These are phyloP conservation scores for Ornithoptera alexandrae DNA, from an alignment of 2,888 invertebrate genomes.

Conservation along the genomic window DNA sequence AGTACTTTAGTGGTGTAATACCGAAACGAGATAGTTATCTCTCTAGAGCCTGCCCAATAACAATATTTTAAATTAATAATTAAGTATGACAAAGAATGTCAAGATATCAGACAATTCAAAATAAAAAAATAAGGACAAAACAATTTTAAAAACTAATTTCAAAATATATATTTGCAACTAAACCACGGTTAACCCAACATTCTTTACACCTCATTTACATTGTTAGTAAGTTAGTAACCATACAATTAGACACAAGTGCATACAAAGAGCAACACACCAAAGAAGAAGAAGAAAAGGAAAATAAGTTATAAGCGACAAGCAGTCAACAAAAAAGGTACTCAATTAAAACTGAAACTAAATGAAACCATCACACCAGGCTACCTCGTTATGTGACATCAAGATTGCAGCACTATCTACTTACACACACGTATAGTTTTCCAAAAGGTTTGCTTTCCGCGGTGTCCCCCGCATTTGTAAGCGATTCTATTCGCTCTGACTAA, in stretches of 20 bases:
- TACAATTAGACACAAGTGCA: conserved; percentile 49
- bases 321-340: conserved; percentile 40
- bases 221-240: conserved; percentile 47
- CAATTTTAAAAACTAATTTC: not conserved
- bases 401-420: conserved; percentile 61
- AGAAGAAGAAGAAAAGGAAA: conserved; percentile 48
- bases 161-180: conserved; percentile 8
- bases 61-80: conserved; percentile 14
- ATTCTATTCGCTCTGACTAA: conserved; percentile 51
- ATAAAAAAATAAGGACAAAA: conserved; percentile 15
- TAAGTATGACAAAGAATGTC: conserved; percentile 7
- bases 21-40: conserved; percentile 3
- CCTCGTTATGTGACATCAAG: conserved; percentile 67
- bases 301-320: conserved; percentile 57
- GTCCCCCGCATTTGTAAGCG: conserved; percentile 58
- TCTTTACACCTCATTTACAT: conserved; percentile 30
- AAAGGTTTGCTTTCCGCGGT: conserved; percentile 45
- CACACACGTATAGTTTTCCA: conserved; percentile 50
- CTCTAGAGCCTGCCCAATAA: conserved; percentile 16
- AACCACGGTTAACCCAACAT: conserved; percentile 32
- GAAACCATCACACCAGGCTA: conserved; percentile 73
- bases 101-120: conserved; percentile 1
- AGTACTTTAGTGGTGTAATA: conserved; percentile 2
- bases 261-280: conserved; percentile 71
- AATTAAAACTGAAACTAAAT: conserved; percentile 45